Evolutionary conservation across 2,888 invertebrate genomes (phyloP).

Genomic region (Punctoribates punctum): DNA sequence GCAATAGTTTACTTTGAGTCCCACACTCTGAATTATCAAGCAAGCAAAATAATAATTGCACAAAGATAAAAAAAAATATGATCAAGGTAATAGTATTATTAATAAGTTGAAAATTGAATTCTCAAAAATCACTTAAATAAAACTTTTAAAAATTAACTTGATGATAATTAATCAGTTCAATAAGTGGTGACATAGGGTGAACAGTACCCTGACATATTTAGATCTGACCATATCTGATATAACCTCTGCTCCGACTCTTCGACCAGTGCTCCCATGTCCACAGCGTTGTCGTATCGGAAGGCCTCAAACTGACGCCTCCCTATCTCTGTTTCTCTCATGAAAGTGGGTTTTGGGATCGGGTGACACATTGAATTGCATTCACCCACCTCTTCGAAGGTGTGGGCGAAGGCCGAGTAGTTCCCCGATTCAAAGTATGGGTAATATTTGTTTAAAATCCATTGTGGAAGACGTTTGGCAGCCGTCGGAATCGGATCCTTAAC

Average conservation of each 20-base stretch:
- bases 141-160: no score
- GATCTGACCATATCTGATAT: background rate
- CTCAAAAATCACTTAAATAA: no score
- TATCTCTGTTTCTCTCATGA: background rate
- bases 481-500: background rate
- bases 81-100: no score
- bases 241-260: background rate
- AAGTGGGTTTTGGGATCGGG: background rate
- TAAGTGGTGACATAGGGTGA: background rate
- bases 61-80: no score
- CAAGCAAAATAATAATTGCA: no score
- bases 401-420: background rate
- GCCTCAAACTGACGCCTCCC: background rate
- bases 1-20: no score
- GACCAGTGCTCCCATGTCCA: no score
- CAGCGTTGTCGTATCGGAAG: no score
- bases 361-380: background rate
- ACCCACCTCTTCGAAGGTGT: background rate
- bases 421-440: background rate
- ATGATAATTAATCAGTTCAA: no score
- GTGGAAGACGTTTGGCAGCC: background rate
- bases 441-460: background rate
- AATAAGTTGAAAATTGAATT: no score
- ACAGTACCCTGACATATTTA: background rate
- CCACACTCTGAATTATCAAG: no score